phyloP scores from a whole-genome alignment of 2,797 vertebrate genomes.

The Acridotheres tristis region DNA sequence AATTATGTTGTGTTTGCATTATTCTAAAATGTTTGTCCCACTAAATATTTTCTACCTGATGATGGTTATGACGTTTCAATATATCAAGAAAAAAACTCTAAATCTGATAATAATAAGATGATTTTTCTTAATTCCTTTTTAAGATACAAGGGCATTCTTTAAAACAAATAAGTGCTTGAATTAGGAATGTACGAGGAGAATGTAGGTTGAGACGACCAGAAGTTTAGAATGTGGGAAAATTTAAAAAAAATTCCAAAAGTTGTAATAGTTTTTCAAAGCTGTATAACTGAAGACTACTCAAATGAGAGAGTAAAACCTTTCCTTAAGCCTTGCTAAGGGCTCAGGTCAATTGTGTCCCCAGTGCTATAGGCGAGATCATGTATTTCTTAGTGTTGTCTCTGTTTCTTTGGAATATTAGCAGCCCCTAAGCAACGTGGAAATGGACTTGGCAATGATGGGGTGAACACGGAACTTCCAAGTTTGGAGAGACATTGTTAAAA shows the following conservation, averaged over 20 bases:
- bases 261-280: background rate
- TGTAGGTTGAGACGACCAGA: background rate
- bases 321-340: background rate
- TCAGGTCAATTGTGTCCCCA: background rate
- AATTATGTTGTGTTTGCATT: background rate
- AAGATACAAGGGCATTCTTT: background rate
- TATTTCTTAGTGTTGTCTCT: background rate
- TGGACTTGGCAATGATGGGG: background rate
- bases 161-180: background rate
- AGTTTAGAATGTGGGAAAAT: background rate
- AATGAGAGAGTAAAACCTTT: background rate
- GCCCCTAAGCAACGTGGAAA: background rate
- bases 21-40: background rate
- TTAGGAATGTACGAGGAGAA: background rate
- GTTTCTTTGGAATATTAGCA: background rate
- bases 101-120: background rate
- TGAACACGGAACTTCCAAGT: background rate
- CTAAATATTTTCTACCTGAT: background rate
- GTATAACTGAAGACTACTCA: background rate
- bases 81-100: background rate
- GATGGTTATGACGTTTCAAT: background rate
- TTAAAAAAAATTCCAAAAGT: background rate
- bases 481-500: background rate
- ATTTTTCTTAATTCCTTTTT: background rate
- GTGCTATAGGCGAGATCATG: accelerated